Conservation (phyloP, 2,113 vertebrate species). For the Choloepus hoffmanni region DNA sequence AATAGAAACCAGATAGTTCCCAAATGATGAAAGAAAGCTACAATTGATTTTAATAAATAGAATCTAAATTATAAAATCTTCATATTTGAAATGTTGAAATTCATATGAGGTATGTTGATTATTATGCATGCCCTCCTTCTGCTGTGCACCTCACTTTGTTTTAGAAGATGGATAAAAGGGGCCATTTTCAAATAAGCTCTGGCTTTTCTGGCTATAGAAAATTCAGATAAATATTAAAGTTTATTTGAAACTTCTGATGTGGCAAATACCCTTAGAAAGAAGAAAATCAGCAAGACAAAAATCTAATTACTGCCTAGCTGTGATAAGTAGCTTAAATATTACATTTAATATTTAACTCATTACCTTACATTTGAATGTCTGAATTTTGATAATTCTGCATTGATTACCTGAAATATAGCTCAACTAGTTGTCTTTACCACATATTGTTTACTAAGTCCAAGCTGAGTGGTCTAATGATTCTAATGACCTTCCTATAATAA, state of each 20-base stretch:
- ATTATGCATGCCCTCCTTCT: not conserved
- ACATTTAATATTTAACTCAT: not conserved
- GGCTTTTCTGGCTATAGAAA: not conserved
- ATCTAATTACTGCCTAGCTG: not conserved
- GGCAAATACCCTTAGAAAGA: slow-evolving; percentile 17
- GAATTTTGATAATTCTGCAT: not conserved
- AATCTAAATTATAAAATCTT: slow-evolving; percentile 17
- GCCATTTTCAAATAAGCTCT: not conserved
- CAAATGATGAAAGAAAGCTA: not conserved
- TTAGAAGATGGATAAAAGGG: not conserved
- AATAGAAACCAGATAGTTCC: not conserved
- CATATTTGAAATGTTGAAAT: not conserved
- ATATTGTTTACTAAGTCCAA: not conserved
- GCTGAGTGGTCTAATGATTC: not conserved
- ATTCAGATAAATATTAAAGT: not conserved
- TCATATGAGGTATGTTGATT: not conserved
- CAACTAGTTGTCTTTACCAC: not conserved
- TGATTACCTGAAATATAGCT: not conserved
- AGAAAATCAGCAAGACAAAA: slow-evolving; percentile 20
- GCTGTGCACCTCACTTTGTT: not conserved
- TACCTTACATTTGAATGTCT: not conserved
- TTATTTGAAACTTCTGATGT: not conserved
- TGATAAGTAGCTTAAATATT: not conserved
- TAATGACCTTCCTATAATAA: not conserved
- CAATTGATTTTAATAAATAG: slow-evolving; percentile 5